Evolutionary conservation across 2,888 invertebrate genomes (phyloP).

Genomic region (Sialis lutaria): DNA sequence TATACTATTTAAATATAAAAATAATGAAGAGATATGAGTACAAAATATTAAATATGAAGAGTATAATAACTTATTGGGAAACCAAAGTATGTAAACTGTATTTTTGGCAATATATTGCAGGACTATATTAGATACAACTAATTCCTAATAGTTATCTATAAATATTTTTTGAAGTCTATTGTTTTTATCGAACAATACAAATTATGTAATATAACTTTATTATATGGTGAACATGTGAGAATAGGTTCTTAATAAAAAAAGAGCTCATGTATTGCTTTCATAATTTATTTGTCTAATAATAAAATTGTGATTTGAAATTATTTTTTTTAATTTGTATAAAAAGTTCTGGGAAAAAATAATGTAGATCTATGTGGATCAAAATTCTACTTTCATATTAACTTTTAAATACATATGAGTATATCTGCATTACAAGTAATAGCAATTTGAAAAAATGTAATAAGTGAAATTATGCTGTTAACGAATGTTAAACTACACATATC

Average conservation of each 20-base stretch:
- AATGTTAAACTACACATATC: too few relatives aligned
- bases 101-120: constrained; percentile 5
- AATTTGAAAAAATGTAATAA: too few relatives aligned
- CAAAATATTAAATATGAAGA: neutral
- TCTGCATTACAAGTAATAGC: too few relatives aligned
- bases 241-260: constrained; percentile 12
- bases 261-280: constrained; percentile 16
- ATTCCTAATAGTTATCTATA: neutral
- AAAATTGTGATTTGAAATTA: constrained; percentile 10
- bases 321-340: too few relatives aligned
- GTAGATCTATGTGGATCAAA: too few relatives aligned
- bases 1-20: neutral
- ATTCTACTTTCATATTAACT: too few relatives aligned
- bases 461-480: too few relatives aligned
- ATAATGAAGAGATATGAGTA: neutral
- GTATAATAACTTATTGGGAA: neutral
- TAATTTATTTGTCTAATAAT: constrained; percentile 14
- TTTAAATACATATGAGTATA: too few relatives aligned
- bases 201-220: constrained; percentile 3
- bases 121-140: neutral
- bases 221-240: constrained; percentile 9
- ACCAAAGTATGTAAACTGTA: constrained; percentile 2
- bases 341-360: too few relatives aligned
- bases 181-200: constrained; percentile 3
- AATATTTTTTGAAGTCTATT: neutral